phyloP scores from a whole-genome alignment of 2,888 invertebrate genomes.

The Cryptus armator region DNA sequence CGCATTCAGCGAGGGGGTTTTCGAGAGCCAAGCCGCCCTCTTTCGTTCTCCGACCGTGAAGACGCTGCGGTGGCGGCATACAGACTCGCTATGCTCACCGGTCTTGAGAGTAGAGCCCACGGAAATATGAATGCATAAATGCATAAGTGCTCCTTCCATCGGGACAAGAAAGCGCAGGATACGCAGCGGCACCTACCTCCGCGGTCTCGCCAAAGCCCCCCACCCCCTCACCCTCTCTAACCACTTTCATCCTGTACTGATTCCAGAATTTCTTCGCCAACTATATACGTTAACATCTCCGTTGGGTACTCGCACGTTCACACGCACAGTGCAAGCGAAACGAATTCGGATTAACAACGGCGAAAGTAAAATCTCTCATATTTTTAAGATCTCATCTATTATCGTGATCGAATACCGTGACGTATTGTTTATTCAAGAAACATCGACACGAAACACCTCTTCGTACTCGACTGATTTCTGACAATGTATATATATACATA shows the following conservation, averaged over 20 bases:
- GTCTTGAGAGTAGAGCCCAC: conserved; percentile 78
- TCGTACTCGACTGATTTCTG: background rate
- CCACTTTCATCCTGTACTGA: conserved; percentile 71
- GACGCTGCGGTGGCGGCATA: conserved; percentile 71
- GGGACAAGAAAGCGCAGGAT: conserved; percentile 62
- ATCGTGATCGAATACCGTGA: background rate
- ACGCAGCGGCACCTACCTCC: conserved; percentile 67
- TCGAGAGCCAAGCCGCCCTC: conserved; percentile 69
- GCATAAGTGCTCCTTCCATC: conserved; percentile 82
- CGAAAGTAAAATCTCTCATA: conserved; percentile 52
- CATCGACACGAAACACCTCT: background rate
- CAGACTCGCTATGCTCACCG: conserved; percentile 76
- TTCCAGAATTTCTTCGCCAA: conserved; percentile 72
- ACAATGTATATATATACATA: too few species aligned
- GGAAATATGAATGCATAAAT: conserved; percentile 85
- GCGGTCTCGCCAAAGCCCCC: conserved; percentile 56
- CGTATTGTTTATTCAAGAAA: background rate
- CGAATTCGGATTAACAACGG: conserved; percentile 20
- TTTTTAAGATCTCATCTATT: conserved; percentile 12
- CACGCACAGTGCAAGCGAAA: conserved; percentile 6
- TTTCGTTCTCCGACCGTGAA: conserved; percentile 62
- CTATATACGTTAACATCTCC: conserved; percentile 37
- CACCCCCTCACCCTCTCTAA: conserved; percentile 50
- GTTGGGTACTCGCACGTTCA: conserved; percentile 15
- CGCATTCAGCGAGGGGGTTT: conserved; percentile 73